Evolutionary conservation across 2,113 vertebrate genomes (phyloP), one percentile per base, ranked within the genome.

Genomic region (Sturnus vulgaris): DNA sequence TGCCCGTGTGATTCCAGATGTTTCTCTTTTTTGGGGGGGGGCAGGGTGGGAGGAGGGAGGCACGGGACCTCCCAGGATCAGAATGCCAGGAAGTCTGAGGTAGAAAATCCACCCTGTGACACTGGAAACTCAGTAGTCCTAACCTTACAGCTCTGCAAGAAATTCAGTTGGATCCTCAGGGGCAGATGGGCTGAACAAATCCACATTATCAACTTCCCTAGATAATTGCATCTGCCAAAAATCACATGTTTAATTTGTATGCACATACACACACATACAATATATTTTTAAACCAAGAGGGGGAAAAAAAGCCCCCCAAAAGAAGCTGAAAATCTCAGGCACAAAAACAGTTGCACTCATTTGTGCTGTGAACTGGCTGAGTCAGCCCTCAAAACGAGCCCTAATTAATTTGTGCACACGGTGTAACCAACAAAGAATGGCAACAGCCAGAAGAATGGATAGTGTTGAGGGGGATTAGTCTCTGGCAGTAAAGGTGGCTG

Each of bases 1-100:
- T 96, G 89, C 59, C 78, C 94, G 87, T 96, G 83, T 95, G 69
- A 95, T 96, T 95, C 96, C 97, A 98, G 97, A 97, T 97, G 96
- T 97, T 98, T 96, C 89, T 92, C 31, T 2, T 88, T 93, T 78
- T 92, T 64, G 12, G 30, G 42, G 10, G 14, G 21, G 15, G 4
- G 5, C 35, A 3, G 73, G 15, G 4, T 10, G 39, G 10, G 39
- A 11, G 39, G 39, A 39, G 39, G 39, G 39, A 65, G 59, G 25
- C 68, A 66, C 50, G 15, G 39, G 97, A 97, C 97, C 96, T 97
- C 97, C 96, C 96, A 97, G 63, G 78, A 96, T 88, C 77, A 96
- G 80, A 96, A 97, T 93, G 72, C 89, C 88, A 94, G 66, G 49
- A 57, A 83, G 80, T 91, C 70, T 88, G 90, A 97, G 49, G 82